Conservation (phyloP, 2,113 vertebrate species). For the Hyperoodon ampullatus region DNA sequence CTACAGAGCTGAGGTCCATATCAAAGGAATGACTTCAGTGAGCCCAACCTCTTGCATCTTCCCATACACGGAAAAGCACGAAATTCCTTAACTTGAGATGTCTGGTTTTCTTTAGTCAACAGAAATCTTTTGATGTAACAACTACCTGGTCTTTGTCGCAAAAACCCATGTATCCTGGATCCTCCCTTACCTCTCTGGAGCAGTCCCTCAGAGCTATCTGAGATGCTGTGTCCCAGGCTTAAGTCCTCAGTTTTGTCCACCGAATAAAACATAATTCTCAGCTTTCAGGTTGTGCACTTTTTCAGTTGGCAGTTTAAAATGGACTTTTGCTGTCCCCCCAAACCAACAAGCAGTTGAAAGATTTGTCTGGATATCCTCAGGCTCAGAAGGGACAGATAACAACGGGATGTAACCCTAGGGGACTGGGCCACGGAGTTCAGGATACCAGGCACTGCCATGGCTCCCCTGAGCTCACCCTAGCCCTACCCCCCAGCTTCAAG, state of each 20-base stretch:
- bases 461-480: neutral
- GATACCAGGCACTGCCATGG: accelerated
- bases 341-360: neutral
- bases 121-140: neutral
- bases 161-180: neutral
- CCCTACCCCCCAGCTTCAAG: neutral
- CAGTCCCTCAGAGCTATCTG: neutral
- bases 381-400: neutral
- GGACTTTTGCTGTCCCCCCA: neutral
- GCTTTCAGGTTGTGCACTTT: neutral
- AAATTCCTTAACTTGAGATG: neutral
- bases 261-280: neutral
- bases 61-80: neutral
- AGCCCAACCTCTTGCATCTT: neutral
- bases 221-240: neutral
- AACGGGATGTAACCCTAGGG: accelerated
- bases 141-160: neutral
- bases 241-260: neutral
- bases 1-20: neutral
- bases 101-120: neutral
- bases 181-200: neutral
- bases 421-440: neutral
- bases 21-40: neutral
- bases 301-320: neutral
- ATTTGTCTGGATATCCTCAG: neutral